Base-by-base conservation (phyloP, 1,140 invertebrate species). In the Temnothorax longispinosus region DNA sequence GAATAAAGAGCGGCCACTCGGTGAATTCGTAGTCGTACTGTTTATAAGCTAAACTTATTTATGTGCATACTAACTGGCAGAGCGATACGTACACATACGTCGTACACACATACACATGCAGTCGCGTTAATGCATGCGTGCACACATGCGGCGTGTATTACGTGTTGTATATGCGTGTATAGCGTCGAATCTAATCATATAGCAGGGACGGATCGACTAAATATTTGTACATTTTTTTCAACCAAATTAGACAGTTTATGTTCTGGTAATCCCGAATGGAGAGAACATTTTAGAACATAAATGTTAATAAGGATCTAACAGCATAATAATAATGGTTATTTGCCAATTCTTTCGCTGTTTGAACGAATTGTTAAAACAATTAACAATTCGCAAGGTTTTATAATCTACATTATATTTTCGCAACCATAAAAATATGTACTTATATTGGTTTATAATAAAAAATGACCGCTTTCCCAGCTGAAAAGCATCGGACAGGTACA, bases 11-110 rank as follows among this genome's bases (percentile, higher is more conserved):
- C 65, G 74, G 44, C 65, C 65, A 72, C 27, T 90, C 77, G 80
- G 58, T 90, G 54, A 90, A 90, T 85, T 90, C 62, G 52, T 56
- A 56, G 35, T 47, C 62, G 32, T 56, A 60, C 72, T 67, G 71
- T 80, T 87, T 85, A 88, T 90, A 87, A 88, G 64, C 77, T 41
- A 86, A 80, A 81, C 88, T 91, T 90, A 91, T 90, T 91, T 90
- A 90, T 76, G 78, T 86, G 86, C 85, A 75, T 27, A 87, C 91
- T 86, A 77, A 90, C 89, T 85, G 89, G 64, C 77, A 90, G 81
- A 89, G 76, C 88, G 87, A 86, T 89, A 91, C 27, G 27, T 27
- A 27, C 92, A 92, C 88, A 90, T 92, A 90, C 89, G 90, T 76
- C 87, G 82, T 47, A 41, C 47, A 10, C 18, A 62, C 38, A 50